phyloP scores from a whole-genome alignment of 2,797 vertebrate species.

The Eptatretus atami region DNA sequence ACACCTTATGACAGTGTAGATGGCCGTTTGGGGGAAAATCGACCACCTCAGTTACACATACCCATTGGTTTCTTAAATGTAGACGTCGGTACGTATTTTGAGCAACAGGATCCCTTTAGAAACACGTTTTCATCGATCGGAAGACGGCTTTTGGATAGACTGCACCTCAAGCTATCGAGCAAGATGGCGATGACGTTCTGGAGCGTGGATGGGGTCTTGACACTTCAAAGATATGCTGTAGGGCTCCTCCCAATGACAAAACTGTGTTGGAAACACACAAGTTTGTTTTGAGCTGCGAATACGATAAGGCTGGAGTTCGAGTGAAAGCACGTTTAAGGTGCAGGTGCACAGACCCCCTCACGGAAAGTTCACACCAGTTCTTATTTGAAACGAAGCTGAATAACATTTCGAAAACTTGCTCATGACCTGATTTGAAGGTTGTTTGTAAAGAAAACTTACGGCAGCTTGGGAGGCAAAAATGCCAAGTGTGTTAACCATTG shows the following conservation, averaged over 20 bases:
- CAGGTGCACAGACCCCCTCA: slow-evolving; percentile 34
- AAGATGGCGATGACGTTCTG: slow-evolving; percentile 42
- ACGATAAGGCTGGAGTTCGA: slow-evolving; percentile 48
- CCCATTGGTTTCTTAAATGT: slow-evolving; percentile 62
- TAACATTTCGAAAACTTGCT: slow-evolving; percentile 28
- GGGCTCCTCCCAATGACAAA: slow-evolving; percentile 29
- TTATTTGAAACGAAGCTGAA: slow-evolving; percentile 39
- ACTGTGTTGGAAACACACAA: slow-evolving; percentile 50
- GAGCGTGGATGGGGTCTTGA: slow-evolving; percentile 91
- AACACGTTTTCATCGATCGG: slow-evolving; percentile 78
- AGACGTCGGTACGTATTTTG: slow-evolving; percentile 80
- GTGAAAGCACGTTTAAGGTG: slow-evolving; percentile 74
- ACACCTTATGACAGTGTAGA: too few relatives aligned
- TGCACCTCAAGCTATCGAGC: slow-evolving; percentile 51
- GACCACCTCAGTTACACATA: slow-evolving; percentile 41
- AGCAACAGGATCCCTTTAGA: slow-evolving; percentile 69
- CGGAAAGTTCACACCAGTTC: slow-evolving; percentile 33
- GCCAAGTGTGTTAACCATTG: slow-evolving; percentile 52
- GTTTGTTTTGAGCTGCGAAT: slow-evolving; percentile 78
- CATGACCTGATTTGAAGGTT: slow-evolving; percentile 45
- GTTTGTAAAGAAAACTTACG: slow-evolving; percentile 58
- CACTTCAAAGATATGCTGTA: slow-evolving; percentile 82
- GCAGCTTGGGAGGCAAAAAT: slow-evolving; percentile 57
- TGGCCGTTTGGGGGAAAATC: slow-evolving; percentile 31
- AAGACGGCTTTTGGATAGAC: slow-evolving; percentile 74